Percentiles rank a stretch among this genome's conserved stretches.
Conservation (phyloP, 2,888 invertebrate genomes). For the Mongoloraphidia duomilia region DNA sequence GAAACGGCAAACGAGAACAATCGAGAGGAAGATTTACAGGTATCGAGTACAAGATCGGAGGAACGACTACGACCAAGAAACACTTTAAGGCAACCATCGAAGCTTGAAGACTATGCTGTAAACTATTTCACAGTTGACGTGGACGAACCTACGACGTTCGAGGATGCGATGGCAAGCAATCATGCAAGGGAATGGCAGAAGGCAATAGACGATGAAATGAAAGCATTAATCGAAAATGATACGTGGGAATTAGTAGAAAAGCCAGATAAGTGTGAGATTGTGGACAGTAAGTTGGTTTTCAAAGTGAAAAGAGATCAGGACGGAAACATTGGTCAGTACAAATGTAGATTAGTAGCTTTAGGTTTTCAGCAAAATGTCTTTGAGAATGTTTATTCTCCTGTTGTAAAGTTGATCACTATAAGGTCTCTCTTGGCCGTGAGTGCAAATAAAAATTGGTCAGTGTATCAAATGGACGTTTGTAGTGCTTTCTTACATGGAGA, state of each 20-base stretch:
- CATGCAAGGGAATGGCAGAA: slow-evolving; percentile 2
- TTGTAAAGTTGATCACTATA: slow-evolving; percentile 5
- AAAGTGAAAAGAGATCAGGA: slow-evolving; percentile 4
- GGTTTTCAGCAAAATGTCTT: slow-evolving; percentile 4
- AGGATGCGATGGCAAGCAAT: slow-evolving; percentile 4
- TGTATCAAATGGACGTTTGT: slow-evolving; percentile 6
- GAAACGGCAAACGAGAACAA: no score
- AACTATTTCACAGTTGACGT: slow-evolving; percentile 2
- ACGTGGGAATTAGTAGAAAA: slow-evolving; percentile 1
- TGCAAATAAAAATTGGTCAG: slow-evolving; percentile 3
- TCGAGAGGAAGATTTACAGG: no score
- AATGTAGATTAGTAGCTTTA: slow-evolving; percentile 4
- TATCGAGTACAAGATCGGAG: no score
- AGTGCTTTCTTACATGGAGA: not conserved
- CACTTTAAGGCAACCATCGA: slow-evolving; percentile 1
- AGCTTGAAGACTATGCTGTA: not conserved
- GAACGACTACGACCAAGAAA: no score
- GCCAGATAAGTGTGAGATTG: not conserved
- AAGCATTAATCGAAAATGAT: no score
- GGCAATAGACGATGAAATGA: slow-evolving; percentile 1
- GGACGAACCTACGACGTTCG: slow-evolving; percentile 2
- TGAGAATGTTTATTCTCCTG: slow-evolving; percentile 5
- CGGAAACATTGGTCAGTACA: slow-evolving; percentile 2
- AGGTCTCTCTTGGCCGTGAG: slow-evolving; percentile 4
- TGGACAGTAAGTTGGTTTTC: no score